These are phyloP conservation scores for Polymixis lichenea DNA, from an alignment of 2,888 invertebrate genomes.

Conservation along the genomic window DNA sequence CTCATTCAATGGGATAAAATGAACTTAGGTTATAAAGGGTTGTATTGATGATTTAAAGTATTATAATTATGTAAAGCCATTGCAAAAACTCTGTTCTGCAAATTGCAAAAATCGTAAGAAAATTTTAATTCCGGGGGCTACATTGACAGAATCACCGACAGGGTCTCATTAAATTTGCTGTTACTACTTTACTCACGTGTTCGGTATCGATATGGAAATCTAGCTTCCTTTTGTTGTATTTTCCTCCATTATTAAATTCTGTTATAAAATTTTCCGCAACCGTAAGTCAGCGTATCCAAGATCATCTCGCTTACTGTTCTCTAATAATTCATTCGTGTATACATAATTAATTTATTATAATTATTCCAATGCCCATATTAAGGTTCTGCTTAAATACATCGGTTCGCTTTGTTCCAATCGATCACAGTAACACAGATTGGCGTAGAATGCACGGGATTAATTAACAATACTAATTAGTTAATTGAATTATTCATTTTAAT, in stretches of 20 bases:
- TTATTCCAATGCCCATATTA: not conserved
- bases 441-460: conserved; percentile 50
- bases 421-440: conserved; percentile 34
- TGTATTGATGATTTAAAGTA: no score
- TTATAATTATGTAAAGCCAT: no score
- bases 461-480: conserved; percentile 49
- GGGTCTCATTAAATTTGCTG: no score
- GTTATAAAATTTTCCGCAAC: not conserved
- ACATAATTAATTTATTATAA: conserved; percentile 11
- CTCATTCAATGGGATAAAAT: no score
- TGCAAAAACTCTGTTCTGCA: no score
- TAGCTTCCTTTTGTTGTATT: not conserved
- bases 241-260: not conserved
- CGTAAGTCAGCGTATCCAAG: not conserved
- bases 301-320: conserved; percentile 6
- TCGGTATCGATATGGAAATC: no score
- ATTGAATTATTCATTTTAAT: conserved; percentile 59
- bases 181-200: no score
- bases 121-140: no score
- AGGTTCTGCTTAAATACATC: conserved; percentile 18
- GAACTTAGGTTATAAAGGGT: no score
- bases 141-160: no score
- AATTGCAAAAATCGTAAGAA: no score
- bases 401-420: conserved; percentile 22
- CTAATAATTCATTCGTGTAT: conserved; percentile 12